phyloP scores from a whole-genome alignment of 2,113 vertebrate genomes.

The Otocyon megalotis region DNA sequence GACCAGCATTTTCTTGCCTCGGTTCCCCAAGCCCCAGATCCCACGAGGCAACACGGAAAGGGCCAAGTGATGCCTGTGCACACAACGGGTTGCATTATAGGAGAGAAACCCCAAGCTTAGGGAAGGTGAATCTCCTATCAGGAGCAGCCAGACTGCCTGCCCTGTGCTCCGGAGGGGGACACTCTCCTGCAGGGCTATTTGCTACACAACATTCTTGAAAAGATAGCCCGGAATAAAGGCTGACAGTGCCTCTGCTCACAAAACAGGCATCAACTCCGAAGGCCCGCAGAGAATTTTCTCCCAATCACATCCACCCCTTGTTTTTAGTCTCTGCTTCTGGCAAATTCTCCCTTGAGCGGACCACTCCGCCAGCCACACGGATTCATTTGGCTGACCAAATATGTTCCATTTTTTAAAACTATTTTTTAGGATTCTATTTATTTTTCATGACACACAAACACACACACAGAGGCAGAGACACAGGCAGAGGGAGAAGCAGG shows the following conservation, averaged over 20 bases:
- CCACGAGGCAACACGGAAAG: background rate
- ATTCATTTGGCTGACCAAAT: background rate
- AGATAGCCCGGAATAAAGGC: background rate
- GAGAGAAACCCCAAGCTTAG: background rate
- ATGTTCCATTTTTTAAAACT: no score
- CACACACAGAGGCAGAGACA: no score
- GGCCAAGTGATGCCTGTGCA: background rate
- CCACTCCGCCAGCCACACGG: background rate
- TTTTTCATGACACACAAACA: no score
- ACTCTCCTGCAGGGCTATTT: background rate
- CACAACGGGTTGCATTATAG: accelerated
- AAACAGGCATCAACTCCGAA: background rate
- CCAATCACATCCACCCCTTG: background rate
- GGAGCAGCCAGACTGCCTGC: background rate
- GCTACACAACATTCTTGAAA: background rate
- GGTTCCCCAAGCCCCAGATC: background rate
- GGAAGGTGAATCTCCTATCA: background rate
- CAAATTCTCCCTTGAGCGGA: background rate
- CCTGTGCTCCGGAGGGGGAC: background rate
- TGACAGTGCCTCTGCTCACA: background rate
- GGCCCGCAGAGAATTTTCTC: background rate
- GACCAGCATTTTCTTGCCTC: background rate
- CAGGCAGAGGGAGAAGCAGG: no score
- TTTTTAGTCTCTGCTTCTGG: constrained; percentile 4
- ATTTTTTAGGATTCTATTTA: no score